Evolutionary conservation across 2,797 vertebrate genomes (phyloP).

Genomic region (Rhinophrynus dorsalis): DNA sequence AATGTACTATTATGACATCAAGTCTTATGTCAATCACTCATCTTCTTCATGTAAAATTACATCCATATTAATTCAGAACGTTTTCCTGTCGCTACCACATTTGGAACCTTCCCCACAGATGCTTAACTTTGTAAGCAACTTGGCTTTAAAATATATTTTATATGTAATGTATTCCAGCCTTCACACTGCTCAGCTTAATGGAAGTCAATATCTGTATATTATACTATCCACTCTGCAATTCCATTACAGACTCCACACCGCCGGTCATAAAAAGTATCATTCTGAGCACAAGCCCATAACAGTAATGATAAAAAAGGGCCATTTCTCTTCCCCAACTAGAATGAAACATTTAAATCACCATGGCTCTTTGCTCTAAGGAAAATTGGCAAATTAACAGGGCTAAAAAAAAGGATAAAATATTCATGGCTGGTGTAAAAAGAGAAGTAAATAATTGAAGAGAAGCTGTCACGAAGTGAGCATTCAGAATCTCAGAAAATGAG

Average conservation of each 20-base stretch:
- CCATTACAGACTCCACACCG: slow-evolving; percentile 61
- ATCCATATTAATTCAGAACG: slow-evolving; percentile 10
- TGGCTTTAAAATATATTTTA: slow-evolving; percentile 47
- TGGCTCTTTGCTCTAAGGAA: slow-evolving; percentile 68
- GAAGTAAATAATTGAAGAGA: slow-evolving; percentile 72
- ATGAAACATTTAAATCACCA: slow-evolving; percentile 72
- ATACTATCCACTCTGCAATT: slow-evolving; percentile 63
- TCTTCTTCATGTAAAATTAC: neutral
- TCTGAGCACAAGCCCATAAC: slow-evolving; percentile 58
- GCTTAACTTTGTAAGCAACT: slow-evolving; percentile 48
- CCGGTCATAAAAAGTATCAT: slow-evolving; percentile 62
- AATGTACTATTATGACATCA: neutral
- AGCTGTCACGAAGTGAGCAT: slow-evolving; percentile 58
- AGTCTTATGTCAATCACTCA: neutral
- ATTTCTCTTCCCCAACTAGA: slow-evolving; percentile 62
- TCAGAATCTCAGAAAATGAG: slow-evolving; percentile 40
- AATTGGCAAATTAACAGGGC: slow-evolving; percentile 71
- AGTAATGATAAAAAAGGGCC: slow-evolving; percentile 62
- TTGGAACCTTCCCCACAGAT: slow-evolving; percentile 23
- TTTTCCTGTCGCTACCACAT: slow-evolving; percentile 6
- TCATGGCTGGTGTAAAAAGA: slow-evolving; percentile 64
- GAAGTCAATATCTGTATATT: slow-evolving; percentile 67
- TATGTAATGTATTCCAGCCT: slow-evolving; percentile 57
- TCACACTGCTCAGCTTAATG: slow-evolving; percentile 59
- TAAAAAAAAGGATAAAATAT: slow-evolving; percentile 64